Percentiles rank a stretch among this genome's conserved stretches.
phyloP scores from a whole-genome alignment of 2,113 vertebrate genomes.

The Malurus elegans region DNA sequence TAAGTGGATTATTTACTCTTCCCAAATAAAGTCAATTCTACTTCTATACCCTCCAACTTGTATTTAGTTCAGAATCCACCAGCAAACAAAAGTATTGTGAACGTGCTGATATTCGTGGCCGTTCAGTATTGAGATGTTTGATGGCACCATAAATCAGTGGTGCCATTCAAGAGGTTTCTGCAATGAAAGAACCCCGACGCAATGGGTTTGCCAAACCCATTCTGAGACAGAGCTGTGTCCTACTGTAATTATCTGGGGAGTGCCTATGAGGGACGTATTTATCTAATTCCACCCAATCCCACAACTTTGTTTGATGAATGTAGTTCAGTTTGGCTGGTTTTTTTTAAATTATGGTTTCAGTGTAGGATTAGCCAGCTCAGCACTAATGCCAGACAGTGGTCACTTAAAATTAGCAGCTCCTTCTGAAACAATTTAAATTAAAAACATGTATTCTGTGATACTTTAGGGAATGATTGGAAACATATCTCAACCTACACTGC shows the following conservation, averaged over 20 bases:
- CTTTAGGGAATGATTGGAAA: slow-evolving; percentile 47
- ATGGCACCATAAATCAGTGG: not conserved
- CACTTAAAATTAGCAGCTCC: slow-evolving; percentile 70
- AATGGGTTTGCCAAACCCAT: slow-evolving; percentile 64
- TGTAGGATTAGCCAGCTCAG: slow-evolving; percentile 66
- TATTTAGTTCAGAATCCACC: slow-evolving; percentile 23
- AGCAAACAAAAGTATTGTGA: not conserved
- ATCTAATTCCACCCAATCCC: slow-evolving; percentile 59
- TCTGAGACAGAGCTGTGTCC: slow-evolving; percentile 38
- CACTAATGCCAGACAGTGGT: slow-evolving; percentile 71
- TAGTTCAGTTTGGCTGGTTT: slow-evolving; percentile 62
- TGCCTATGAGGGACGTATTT: slow-evolving; percentile 65
- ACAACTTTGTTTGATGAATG: slow-evolving; percentile 69
- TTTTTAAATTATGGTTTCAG: slow-evolving; percentile 60
- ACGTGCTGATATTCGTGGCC: not conserved
- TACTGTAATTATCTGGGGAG: slow-evolving; percentile 72
- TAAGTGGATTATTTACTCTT: not conserved
- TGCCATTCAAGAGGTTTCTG: slow-evolving; percentile 12
- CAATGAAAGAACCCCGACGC: slow-evolving; percentile 1
- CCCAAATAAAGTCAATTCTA: slow-evolving; percentile 41
- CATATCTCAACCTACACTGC: not conserved
- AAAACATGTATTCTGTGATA: slow-evolving; percentile 31
- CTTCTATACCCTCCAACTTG: slow-evolving; percentile 19
- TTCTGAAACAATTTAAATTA: slow-evolving; percentile 61
- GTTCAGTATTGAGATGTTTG: not conserved